Base-by-base conservation (phyloP, 2,888 invertebrate genomes). In the Sipha maydis region DNA sequence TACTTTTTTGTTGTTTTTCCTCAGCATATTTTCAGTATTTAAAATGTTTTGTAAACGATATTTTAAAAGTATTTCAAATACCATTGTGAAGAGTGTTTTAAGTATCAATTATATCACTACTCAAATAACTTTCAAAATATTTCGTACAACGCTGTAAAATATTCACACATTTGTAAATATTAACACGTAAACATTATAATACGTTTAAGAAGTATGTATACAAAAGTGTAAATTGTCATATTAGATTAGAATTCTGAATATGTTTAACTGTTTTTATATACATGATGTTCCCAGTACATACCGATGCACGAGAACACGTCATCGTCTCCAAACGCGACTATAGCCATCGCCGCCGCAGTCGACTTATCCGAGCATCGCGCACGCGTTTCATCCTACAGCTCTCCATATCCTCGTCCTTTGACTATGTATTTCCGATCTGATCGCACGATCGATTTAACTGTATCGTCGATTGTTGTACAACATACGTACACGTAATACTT, bases 371-470 rank as follows among this genome's bases (percentile, higher is more conserved):
- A 21, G n/a, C 67, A 41, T 69, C 31, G 34, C 38, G 8, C 14
- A 17, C 77, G 38, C 38, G 25, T 41, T 82, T 41, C 21, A 28
- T 82, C 69, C 28, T 38, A 34, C 48, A 48, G 48, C 34, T 77
- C 11, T 34, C 61, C 14, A 56, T 56, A 41, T 19, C 21, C 41
- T 31, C 9, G 48, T 48, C 48, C 71, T 83, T 41, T 69, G 21
- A 41, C 69, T 21, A 21, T 7, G 7, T 41, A 41, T 3, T 41
- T 41, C n/a, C n/a, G 38, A 41, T 41, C 38, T 3, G 38, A 80
- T 69, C 38, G 41, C 41, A 5, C 17, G 28, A 80, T 54, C 19
- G 67, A 80, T 80, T 80, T 80, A 28, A 80, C 41, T n/a, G 19
- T 41, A 9, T 28, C 80, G 41, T 19, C 8, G 28, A 48, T n/a